A percentile compares a stretch with the other conserved stretches of the same genome.
These are phyloP conservation scores for Schizotus pectinicornis DNA, from an alignment of 2,888 invertebrate species.

Conservation along the genomic window DNA sequence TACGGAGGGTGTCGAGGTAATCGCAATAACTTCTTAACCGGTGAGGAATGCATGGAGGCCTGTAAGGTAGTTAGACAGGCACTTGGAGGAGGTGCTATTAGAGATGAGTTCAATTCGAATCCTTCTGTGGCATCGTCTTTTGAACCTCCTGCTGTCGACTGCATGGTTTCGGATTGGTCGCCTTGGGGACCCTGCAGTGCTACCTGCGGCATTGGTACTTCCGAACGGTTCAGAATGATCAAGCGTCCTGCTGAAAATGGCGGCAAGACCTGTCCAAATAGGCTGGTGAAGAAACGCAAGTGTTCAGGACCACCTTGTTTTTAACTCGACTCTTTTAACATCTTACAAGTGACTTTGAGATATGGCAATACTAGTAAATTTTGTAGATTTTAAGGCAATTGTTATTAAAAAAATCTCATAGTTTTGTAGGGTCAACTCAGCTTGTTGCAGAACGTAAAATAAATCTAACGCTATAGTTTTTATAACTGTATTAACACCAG, in stretches of 20 bases:
- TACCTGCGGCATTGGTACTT: slow-evolving; percentile 77
- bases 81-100: background rate
- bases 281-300: slow-evolving; percentile 64
- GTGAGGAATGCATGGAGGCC: slow-evolving; percentile 75
- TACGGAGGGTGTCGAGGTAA: slow-evolving; percentile 93
- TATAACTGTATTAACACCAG: too few species aligned
- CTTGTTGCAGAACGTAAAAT: too few species aligned
- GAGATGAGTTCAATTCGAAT: background rate
- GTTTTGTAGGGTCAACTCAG: too few species aligned
- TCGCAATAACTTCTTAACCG: slow-evolving; percentile 87
- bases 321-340: slow-evolving; percentile 6
- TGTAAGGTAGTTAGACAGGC: slow-evolving; percentile 67
- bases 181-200: slow-evolving; percentile 84
- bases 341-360: too few species aligned
- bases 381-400: too few species aligned
- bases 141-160: slow-evolving; percentile 59
- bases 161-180: slow-evolving; percentile 80
- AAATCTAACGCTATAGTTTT: too few species aligned
- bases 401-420: too few species aligned
- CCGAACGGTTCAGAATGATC: slow-evolving; percentile 68
- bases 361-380: too few species aligned
- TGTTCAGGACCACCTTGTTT: slow-evolving; percentile 59
- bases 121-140: slow-evolving; percentile 8
- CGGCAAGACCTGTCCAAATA: slow-evolving; percentile 68
- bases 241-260: slow-evolving; percentile 69